phyloP scores from a whole-genome alignment of 37 sponge, comb jelly and placozoan species.

The Axinella damicornis region DNA sequence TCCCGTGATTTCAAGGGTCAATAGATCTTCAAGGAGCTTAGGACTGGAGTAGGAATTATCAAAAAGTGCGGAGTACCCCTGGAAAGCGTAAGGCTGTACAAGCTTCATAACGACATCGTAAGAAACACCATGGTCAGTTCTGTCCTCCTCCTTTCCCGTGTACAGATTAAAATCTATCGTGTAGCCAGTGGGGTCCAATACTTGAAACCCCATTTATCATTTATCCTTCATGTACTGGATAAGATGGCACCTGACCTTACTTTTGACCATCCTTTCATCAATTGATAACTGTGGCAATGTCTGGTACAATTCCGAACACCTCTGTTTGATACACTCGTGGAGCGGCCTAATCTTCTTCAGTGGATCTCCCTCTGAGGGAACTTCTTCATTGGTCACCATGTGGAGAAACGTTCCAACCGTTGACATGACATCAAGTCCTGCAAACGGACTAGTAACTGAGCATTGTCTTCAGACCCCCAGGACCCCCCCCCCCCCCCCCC shows the following conservation, averaged over 20 bases:
- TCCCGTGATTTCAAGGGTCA: too few species aligned
- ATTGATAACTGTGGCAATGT: neutral
- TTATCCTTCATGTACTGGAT: conserved; percentile 42
- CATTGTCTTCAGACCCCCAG: too few species aligned
- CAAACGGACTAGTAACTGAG: conserved; percentile 1
- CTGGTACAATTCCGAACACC: conserved; percentile 6
- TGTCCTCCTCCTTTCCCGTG: too few species aligned
- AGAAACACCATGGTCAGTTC: too few species aligned
- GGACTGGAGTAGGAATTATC: too few species aligned
- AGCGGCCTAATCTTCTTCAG: conserved; percentile 36
- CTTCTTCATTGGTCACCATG: conserved; percentile 19
- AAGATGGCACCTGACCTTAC: conserved; percentile 21
- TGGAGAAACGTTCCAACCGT: conserved; percentile 24
- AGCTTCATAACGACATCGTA: too few species aligned
- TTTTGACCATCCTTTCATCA: conserved; percentile 53
- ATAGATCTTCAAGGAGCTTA: too few species aligned
- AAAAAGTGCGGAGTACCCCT: too few species aligned
- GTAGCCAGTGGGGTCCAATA: conserved; percentile 45
- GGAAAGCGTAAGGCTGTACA: too few species aligned
- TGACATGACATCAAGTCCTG: conserved; percentile 8
- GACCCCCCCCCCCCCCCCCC: too few species aligned
- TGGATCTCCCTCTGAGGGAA: neutral
- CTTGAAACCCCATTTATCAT: conserved; percentile 48
- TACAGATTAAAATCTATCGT: conserved; percentile 49
- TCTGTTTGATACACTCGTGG: neutral